These are phyloP conservation scores for Serranus cabrilla DNA, from an alignment of 2,797 vertebrate species.

Conservation along the genomic window DNA sequence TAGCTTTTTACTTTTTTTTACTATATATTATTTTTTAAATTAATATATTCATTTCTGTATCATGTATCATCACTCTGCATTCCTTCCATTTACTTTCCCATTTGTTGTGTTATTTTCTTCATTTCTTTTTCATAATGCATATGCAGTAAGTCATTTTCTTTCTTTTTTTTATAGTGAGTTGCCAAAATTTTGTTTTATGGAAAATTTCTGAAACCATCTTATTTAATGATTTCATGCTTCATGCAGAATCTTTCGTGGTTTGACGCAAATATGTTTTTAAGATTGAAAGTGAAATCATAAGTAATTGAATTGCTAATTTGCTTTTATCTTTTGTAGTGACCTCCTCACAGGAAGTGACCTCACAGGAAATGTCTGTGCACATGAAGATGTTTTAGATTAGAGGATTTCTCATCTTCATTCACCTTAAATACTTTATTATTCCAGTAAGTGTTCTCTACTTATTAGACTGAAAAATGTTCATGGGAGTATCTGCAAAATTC, in stretches of 20 bases:
- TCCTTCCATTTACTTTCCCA: too few relatives aligned
- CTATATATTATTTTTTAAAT: too few relatives aligned
- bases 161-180: too few relatives aligned
- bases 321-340: background rate
- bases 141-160: too few relatives aligned
- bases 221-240: too few relatives aligned
- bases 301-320: background rate
- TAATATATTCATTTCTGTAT: too few relatives aligned
- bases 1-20: too few relatives aligned
- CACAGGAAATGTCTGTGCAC: background rate
- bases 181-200: background rate
- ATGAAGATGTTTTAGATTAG: slow-evolving; percentile 11
- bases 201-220: background rate
- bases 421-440: slow-evolving; percentile 17
- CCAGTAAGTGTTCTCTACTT: background rate
- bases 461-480: slow-evolving; percentile 8
- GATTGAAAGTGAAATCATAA: background rate
- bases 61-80: too few relatives aligned
- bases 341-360: slow-evolving; percentile 6
- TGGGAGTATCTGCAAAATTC: slow-evolving; percentile 2
- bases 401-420: slow-evolving; percentile 9
- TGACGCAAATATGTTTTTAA: background rate
- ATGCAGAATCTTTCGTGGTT: background rate
- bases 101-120: too few relatives aligned
- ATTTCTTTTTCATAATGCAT: too few relatives aligned